Evolutionary conservation across 2,888 invertebrate genomes (phyloP), one percentile per base, ranked within the genome.

Genomic region (Cremastinae sp.): DNA sequence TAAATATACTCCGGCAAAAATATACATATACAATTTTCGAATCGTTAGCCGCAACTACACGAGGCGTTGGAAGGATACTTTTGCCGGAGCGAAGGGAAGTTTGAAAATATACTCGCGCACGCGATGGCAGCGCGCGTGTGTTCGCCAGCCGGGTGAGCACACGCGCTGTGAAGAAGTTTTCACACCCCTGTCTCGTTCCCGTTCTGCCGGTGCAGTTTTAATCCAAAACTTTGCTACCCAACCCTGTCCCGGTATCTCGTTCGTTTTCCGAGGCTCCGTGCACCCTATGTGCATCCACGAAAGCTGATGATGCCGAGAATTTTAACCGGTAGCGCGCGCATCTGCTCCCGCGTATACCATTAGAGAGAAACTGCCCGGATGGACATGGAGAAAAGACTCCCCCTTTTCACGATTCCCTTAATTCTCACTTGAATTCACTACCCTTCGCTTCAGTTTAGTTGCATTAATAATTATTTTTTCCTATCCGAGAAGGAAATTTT

Each of bases 281-380:
- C n/a, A 12, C 49, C 34, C n/a, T 28, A 20, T 34, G n/a, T n/a
- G n/a, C n/a, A 65, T 22, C 22, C 10, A 16, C 10, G 8, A 9
- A 28, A 49, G 41, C 14, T 20, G 53, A 28, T 28, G 66, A 5
- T 22, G 16, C 45, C 38, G 61, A 49, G 49, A 70, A 71, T 66
- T 75, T 75, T 64, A 64, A 75, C 54, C 54, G 61, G 56, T 38
- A 66, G 34, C 61, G 43, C 66, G 34, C 61, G 43, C 66, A 69
- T 61, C 70, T 75, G 75, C 65, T 28, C 5, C 75, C 65, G 47
- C 34, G 70, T 70, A 65, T 51, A 62, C 75, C 66, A 75, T 75
- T 75, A 75, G 71, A 47, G 41, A 9, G 22, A 75, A 74, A 69
- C 69, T 64, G 36, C 43, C n/a, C 66, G 34, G 16, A 43, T 16